These are phyloP conservation scores for Elgaria multicarinata DNA, from an alignment of 2,113 vertebrate species.

Conservation along the genomic window DNA sequence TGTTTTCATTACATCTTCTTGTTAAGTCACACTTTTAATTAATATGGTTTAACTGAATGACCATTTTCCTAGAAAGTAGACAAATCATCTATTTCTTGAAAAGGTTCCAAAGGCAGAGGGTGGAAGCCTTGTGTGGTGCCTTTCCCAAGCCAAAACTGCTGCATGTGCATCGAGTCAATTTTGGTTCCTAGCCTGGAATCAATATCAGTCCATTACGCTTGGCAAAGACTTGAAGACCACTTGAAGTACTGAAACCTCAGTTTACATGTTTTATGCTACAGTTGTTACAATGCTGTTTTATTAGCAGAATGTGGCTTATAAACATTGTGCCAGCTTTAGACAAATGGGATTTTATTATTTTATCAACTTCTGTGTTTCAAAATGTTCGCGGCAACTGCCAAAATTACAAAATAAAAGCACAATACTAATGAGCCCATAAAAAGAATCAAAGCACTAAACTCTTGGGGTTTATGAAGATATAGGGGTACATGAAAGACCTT, in stretches of 20 bases:
- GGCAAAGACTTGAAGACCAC: slow-evolving; percentile 32
- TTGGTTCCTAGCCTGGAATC: slow-evolving; percentile 30
- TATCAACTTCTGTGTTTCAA: background rate
- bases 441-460: background rate
- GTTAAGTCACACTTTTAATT: background rate
- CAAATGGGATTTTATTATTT: slow-evolving; percentile 33
- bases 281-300: slow-evolving; percentile 16
- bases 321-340: slow-evolving; percentile 25
- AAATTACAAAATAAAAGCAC: too few relatives aligned
- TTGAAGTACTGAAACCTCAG: slow-evolving; percentile 34
- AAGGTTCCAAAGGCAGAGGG: background rate
- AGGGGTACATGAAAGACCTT: background rate
- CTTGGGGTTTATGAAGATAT: background rate
- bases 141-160: slow-evolving; percentile 19
- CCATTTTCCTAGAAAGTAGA: slow-evolving; percentile 8
- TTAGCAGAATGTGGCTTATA: slow-evolving; percentile 14
- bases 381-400: background rate
- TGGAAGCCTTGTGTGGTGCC: slow-evolving; percentile 25
- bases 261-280: slow-evolving; percentile 29
- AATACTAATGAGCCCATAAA: background rate
- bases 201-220: slow-evolving; percentile 42
- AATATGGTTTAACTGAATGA: background rate
- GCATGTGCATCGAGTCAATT: background rate
- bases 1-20: background rate
- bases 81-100: background rate